Base-by-base conservation (phyloP, 2,797 vertebrate species). In the Macroramphosus scolopax region DNA sequence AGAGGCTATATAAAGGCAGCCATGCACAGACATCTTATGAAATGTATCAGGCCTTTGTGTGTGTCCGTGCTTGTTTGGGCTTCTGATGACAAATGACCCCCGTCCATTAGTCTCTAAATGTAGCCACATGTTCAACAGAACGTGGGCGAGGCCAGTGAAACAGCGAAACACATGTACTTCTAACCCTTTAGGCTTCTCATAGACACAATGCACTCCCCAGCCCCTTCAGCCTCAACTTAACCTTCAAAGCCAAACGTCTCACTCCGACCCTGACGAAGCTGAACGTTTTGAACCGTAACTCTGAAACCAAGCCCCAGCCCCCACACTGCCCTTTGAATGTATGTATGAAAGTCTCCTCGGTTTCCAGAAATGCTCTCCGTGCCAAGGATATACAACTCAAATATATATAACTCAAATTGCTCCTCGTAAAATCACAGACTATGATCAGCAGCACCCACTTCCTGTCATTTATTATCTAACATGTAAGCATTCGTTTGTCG, bases 91-190 rank as follows among this genome's bases (percentile, higher is more conserved):
- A 71, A 77, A 72, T 74, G 51, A 66, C 47, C 60, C 39, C 45
- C 32, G n/a, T 12, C 42, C 17, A 78, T 77, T 73, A 68, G 47
- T 31, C 14, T 17, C 41, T 80, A 79, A 84, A 70, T 64, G 63
- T 74, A 60, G 26, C 72, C 75, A 80, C 66, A 71, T 81, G 74
- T 71, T 54, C 2, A 67, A 49, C 63, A 62, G 63, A 1, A 68
- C 63, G 66, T 51, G 65, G 36, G 56, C 2, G 24, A 61, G 42
- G 36, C 3, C 8, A 45, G 35, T 9, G 4, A 26, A 22, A 20
- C 16, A 1, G 3, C 17, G n/a, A n/a, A n/a, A 18, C 41, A 14
- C 26, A 51, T 15, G 33, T 36, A 18, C 15, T 10, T 4, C 17
- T 36, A 7, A 12, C 13, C 32, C 32, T 15, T 14, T 34, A 34